A percentile compares a stretch with the other conserved stretches of the same genome.
These are phyloP conservation scores for Trigoniulus corallinus DNA, from an alignment of 1,140 invertebrate species.

Conservation along the genomic window DNA sequence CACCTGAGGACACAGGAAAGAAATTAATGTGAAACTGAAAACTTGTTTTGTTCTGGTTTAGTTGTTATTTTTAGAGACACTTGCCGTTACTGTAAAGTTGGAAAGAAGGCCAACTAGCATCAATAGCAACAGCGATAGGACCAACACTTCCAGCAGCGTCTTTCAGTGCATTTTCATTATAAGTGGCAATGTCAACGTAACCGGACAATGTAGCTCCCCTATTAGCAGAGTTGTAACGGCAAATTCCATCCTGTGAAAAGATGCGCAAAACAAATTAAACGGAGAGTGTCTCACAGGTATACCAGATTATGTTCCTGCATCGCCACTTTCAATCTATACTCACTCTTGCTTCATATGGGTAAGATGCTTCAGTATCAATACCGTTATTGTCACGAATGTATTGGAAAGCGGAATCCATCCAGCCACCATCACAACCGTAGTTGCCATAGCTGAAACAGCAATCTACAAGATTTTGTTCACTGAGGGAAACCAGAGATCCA, in stretches of 20 bases:
- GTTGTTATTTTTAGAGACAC: background rate
- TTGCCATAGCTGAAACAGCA: constrained; percentile 31
- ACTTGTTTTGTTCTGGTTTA: no score
- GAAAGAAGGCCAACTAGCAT: constrained; percentile 27
- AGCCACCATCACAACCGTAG: constrained; percentile 48
- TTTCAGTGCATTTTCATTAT: constrained; percentile 15
- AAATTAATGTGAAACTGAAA: background rate
- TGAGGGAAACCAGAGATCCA: constrained; percentile 14
- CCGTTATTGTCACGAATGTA: constrained; percentile 45
- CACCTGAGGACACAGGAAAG: no score
- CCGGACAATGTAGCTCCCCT: background rate
- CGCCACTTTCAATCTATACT: constrained; percentile 2
- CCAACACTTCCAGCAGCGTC: constrained; percentile 25
- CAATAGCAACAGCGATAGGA: constrained; percentile 31
- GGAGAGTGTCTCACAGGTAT: background rate
- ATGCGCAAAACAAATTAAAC: background rate
- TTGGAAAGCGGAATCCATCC: constrained; percentile 41
- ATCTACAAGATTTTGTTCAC: constrained; percentile 17
- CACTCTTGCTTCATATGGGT: constrained; percentile 28
- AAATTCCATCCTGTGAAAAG: background rate
- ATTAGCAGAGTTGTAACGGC: background rate
- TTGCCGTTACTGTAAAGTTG: constrained; percentile 4
- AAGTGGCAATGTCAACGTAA: background rate
- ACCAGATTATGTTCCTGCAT: background rate
- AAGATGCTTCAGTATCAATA: constrained; percentile 35